Evolutionary conservation across 2,113 vertebrate genomes (phyloP).

Genomic region (Bos taurus): ARS-UCD2.0 NC_037357.1:107429501-107430000

Average conservation of each 20-base stretch:
- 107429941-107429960: not conserved
- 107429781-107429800: not conserved
- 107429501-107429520: not conserved
- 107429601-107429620: not conserved
- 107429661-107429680: not conserved
- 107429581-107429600: not conserved
- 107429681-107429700: not conserved
- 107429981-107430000: too few relatives aligned
- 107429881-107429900: not conserved
- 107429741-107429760: not conserved
- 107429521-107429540: not conserved
- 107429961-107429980: not conserved
- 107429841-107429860: not conserved
- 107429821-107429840: not conserved
- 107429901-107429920: not conserved
- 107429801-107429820: not conserved
- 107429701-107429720: not conserved
- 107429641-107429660: not conserved
- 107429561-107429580: not conserved
- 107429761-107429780: not conserved
- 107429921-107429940: not conserved
- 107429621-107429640: not conserved
- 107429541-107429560: not conserved
- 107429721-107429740: not conserved
- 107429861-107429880: not conserved